phyloP scores from a whole-genome alignment of 2,113 vertebrate species.

The Syngnathoides biaculeatus region DNA sequence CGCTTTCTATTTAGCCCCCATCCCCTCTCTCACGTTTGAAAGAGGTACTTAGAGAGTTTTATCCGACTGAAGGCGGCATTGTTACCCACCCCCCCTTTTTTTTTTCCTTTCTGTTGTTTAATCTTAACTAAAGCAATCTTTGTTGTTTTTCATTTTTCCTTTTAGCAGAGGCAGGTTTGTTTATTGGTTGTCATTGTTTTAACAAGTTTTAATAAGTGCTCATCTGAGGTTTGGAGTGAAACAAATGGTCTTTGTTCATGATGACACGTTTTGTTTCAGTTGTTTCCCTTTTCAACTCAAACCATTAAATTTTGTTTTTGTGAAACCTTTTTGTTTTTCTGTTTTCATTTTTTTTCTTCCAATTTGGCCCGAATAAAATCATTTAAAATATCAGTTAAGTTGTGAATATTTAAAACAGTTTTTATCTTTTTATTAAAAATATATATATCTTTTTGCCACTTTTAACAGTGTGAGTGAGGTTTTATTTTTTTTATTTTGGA shows the following conservation, averaged over 20 bases:
- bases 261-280: conserved; percentile 82
- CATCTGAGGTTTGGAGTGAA: conserved; percentile 80
- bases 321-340: conserved; percentile 83
- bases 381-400: neutral
- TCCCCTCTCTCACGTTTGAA: neutral
- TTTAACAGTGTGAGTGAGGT: neutral
- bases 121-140: neutral
- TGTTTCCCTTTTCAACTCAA: conserved; percentile 85
- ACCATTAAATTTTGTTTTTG: conserved; percentile 99
- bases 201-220: conserved; percentile 75
- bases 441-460: no score
- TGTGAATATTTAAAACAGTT: no score
- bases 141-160: neutral
- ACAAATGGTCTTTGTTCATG: conserved; percentile 83
- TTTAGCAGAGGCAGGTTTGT: conserved; percentile 37
- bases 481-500: neutral
- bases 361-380: neutral
- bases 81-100: neutral
- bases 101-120: neutral
- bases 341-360: conserved; percentile 15
- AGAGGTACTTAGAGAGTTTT: neutral
- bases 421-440: neutral
- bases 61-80: neutral
- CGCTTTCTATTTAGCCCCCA: neutral
- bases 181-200: conserved; percentile 26